Evolutionary conservation across 2,797 vertebrate species (phyloP).

Genomic region (Ctenopoma multispine): DNA sequence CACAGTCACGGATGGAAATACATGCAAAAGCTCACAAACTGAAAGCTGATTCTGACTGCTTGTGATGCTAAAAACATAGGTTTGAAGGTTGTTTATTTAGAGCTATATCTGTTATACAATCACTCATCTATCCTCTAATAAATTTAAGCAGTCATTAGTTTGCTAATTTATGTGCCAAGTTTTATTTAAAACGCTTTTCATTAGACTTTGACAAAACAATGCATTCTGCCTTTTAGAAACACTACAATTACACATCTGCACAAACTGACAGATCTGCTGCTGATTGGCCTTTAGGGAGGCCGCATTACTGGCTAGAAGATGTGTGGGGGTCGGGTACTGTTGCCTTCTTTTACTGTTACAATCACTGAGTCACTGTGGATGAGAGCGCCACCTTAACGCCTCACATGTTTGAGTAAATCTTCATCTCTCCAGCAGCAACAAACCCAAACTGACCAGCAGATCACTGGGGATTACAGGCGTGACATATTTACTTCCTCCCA

Average conservation of each 20-base stretch:
- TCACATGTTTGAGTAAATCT: constrained; percentile 46
- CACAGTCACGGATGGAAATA: constrained; percentile 6
- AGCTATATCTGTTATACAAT: neutral
- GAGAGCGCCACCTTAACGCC: constrained; percentile 65
- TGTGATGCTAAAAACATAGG: neutral
- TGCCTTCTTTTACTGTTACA: constrained; percentile 56
- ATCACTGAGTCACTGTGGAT: constrained; percentile 58
- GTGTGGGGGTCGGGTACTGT: constrained; percentile 40
- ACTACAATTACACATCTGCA: constrained; percentile 53
- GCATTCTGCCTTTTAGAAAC: constrained; percentile 43
- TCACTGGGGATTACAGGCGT: constrained; percentile 62
- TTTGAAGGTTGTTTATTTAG: neutral
- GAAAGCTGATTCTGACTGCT: neutral
- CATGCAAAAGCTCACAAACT: neutral
- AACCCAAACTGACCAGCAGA: constrained; percentile 70
- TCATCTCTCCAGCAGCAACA: constrained; percentile 40
- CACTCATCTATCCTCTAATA: neutral
- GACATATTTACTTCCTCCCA: constrained; percentile 53
- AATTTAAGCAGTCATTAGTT: constrained; percentile 26
- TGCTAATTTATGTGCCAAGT: constrained; percentile 16
- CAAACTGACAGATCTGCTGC: constrained; percentile 64
- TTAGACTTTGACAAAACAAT: constrained; percentile 30
- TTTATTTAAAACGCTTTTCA: constrained; percentile 31
- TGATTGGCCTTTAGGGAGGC: constrained; percentile 72
- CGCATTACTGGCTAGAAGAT: constrained; percentile 51